Evolutionary conservation across 2,888 invertebrate species (phyloP), one percentile per base, ranked within the genome.

Genomic region (Dasysyrphus albostriatus): DNA sequence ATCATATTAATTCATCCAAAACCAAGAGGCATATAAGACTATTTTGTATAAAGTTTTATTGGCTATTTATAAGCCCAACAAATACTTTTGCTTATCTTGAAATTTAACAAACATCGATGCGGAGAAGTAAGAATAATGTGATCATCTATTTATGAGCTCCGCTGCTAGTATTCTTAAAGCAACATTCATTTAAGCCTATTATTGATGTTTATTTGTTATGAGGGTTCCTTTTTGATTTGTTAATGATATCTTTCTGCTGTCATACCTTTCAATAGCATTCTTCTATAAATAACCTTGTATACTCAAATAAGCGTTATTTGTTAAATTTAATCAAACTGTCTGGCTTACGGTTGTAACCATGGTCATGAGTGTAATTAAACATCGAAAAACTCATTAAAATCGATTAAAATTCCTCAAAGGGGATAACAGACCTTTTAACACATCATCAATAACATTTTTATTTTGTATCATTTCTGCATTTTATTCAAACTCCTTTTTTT

Each of bases 321-420:
- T 65, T 65, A 65, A 47, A 65, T 47, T 65, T 65, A 65, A 65
- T 65, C 42, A 65, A 65, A 47, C 32, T 42, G 61, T 63, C 29
- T 44, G 42, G 29, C 44, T 14, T 44, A 32, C 1, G 39, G 42
- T 32, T 54, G 29, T 54, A 29, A 3, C 54, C n/a, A n/a, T n/a
- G n/a, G 12, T 51, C 29, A 44, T 65, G 16, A 65, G 10, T 39
- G 29, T 47, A 65, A 65, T 47, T 65, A 47, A 65, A 65, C 32
- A 47, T 16, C 16, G 16, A 16, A 65, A 42, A 65, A n/a, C 19
- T 65, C 47, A 65, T 65, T 65, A 65, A 65, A 47, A 65, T 47
- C 63, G 44, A 65, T 65, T 65, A n/a, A 47, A 32, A 65, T 47
- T 47, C 10, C 32, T 47, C 32, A 39, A 10, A 32, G 32, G 44